Evolutionary conservation across 2,113 vertebrate genomes (phyloP).

Genomic region (Apus apus): DNA sequence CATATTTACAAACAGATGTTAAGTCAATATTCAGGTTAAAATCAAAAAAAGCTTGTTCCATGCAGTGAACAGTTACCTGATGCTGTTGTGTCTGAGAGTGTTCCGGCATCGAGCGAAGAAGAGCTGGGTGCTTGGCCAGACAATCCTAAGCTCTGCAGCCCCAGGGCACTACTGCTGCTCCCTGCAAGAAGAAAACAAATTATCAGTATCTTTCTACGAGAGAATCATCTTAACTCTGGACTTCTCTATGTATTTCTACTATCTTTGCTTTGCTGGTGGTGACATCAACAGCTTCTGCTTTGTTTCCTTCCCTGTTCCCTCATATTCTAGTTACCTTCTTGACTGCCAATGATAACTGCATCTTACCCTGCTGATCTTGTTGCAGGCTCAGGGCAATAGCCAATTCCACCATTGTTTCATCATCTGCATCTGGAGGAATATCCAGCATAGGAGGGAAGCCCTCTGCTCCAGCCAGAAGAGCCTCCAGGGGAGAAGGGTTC

Average conservation of each 20-base stretch:
- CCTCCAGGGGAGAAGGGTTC: constrained; percentile 96
- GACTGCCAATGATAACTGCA: neutral
- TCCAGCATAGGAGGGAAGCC: constrained; percentile 98
- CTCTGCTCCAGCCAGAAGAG: constrained; percentile 94
- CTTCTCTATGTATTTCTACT: neutral
- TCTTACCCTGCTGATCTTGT: constrained; percentile 95
- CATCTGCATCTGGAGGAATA: constrained; percentile 97
- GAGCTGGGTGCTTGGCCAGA: constrained; percentile 98
- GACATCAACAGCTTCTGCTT: neutral
- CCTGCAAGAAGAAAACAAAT: constrained; percentile 77
- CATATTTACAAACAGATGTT: neutral
- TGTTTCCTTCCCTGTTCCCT: neutral
- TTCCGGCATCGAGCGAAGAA: constrained; percentile 96
- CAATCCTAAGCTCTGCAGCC: constrained; percentile 94
- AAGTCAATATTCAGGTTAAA: neutral
- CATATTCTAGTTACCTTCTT: neutral
- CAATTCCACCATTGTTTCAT: constrained; percentile 98
- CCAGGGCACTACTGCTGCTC: constrained; percentile 97
- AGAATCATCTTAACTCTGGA: neutral
- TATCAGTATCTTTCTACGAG: neutral
- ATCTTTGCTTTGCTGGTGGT: neutral
- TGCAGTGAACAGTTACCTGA: constrained; percentile 91
- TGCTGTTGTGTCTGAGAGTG: constrained; percentile 96
- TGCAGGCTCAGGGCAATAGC: constrained; percentile 97
- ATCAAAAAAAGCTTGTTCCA: neutral